Conservation (phyloP, 2,113 vertebrate species). For the Eubucco bourcierii region DNA sequence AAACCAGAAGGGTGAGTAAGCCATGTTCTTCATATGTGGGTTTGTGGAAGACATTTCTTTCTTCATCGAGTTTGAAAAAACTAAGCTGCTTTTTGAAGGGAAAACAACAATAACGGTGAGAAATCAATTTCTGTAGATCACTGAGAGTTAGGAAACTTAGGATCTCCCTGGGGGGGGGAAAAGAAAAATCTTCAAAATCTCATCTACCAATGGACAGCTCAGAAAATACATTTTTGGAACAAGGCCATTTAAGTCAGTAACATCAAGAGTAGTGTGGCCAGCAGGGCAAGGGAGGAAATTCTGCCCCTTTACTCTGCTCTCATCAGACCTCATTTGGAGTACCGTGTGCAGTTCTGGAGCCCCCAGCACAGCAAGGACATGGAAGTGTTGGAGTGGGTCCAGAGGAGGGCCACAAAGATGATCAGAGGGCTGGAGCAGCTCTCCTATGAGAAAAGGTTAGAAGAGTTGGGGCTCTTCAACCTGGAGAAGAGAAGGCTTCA, state of each 20-base stretch:
- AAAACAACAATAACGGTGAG: not conserved
- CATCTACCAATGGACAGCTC: not conserved
- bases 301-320: too few relatives aligned
- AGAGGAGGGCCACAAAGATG: too few relatives aligned
- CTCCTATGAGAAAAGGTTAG: too few relatives aligned
- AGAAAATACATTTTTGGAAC: not conserved
- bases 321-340: too few relatives aligned
- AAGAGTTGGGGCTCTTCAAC: too few relatives aligned
- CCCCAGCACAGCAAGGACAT: too few relatives aligned
- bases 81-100: not conserved
- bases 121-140: not conserved
- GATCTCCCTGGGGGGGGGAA: not conserved
- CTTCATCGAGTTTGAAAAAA: not conserved
- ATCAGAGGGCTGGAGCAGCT: too few relatives aligned
- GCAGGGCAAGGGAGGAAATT: too few relatives aligned
- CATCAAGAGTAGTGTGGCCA: too few relatives aligned
- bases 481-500: too few relatives aligned
- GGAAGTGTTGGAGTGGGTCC: too few relatives aligned
- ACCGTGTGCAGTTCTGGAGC: too few relatives aligned
- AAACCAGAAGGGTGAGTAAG: not conserved
- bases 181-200: not conserved
- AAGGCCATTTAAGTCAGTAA: not conserved
- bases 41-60: not conserved
- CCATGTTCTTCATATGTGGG: not conserved
- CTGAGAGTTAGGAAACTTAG: not conserved